phyloP scores from a whole-genome alignment of 2,888 invertebrate genomes.

The Rotaria socialis region DNA sequence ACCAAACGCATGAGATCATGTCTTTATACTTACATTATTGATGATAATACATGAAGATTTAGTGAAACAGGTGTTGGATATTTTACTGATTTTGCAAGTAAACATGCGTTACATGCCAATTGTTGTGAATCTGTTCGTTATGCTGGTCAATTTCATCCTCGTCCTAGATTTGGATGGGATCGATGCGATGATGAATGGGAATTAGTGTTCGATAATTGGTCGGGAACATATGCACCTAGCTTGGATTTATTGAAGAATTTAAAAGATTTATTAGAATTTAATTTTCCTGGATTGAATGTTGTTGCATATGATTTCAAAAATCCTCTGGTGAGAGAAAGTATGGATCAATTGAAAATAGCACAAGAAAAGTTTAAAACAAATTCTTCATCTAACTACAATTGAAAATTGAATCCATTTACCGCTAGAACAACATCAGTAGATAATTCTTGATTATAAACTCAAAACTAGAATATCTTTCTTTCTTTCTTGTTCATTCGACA shows the following conservation, averaged over 20 bases:
- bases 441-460: too few relatives aligned
- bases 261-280: not conserved
- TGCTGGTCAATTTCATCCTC: not conserved
- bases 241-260: not conserved
- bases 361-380: not conserved
- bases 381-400: too few relatives aligned
- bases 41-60: not conserved
- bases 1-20: not conserved
- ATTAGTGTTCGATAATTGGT: not conserved
- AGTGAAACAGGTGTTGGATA: not conserved
- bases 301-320: not conserved
- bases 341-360: not conserved
- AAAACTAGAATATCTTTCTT: too few relatives aligned
- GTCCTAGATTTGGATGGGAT: not conserved
- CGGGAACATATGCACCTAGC: not conserved
- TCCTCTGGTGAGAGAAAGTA: not conserved
- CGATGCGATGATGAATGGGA: constrained; percentile 20
- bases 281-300: not conserved
- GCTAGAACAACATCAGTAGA: too few relatives aligned
- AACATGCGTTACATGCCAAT: not conserved
- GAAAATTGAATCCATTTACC: too few relatives aligned
- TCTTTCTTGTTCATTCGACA: too few relatives aligned
- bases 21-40: not conserved
- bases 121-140: not conserved
- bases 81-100: not conserved